Percentiles rank a stretch among this genome's conserved stretches.
phyloP scores from a whole-genome alignment of 2,113 vertebrate species.

The Notothenia coriiceps region DNA sequence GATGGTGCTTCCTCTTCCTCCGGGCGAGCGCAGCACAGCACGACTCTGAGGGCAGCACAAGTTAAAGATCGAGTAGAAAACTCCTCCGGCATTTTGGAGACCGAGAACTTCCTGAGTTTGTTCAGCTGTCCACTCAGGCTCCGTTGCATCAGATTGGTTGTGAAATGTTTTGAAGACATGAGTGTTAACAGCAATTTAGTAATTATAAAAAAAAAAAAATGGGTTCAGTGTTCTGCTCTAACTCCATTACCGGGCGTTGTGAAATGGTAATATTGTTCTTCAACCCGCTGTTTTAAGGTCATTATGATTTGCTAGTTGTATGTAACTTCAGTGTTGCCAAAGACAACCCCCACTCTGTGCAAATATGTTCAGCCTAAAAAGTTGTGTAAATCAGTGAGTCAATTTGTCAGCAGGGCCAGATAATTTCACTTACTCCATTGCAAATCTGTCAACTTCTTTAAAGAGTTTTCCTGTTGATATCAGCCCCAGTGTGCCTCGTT shows the following conservation, averaged over 20 bases:
- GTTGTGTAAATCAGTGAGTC: background rate
- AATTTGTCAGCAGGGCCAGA: background rate
- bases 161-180: constrained; percentile 1
- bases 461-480: constrained; percentile 16
- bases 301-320: constrained; percentile 24
- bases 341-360: constrained; percentile 22
- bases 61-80: constrained; percentile 28
- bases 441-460: constrained; percentile 19
- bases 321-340: constrained; percentile 13
- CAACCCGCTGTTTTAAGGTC: constrained; percentile 8
- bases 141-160: background rate
- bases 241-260: background rate
- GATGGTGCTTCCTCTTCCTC: constrained; percentile 46
- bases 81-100: constrained; percentile 7
- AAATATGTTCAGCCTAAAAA: constrained; percentile 32
- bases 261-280: constrained; percentile 7
- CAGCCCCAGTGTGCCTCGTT: background rate
- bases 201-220: too few species aligned
- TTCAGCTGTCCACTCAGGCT: constrained; percentile 8
- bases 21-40: constrained; percentile 14
- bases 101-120: background rate
- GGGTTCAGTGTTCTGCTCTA: background rate
- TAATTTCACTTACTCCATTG: constrained; percentile 5
- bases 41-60: constrained; percentile 33
- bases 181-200: background rate